phyloP scores from a whole-genome alignment of 1,140 invertebrate genomes.

The Zaprionus kolodkinae region DNA sequence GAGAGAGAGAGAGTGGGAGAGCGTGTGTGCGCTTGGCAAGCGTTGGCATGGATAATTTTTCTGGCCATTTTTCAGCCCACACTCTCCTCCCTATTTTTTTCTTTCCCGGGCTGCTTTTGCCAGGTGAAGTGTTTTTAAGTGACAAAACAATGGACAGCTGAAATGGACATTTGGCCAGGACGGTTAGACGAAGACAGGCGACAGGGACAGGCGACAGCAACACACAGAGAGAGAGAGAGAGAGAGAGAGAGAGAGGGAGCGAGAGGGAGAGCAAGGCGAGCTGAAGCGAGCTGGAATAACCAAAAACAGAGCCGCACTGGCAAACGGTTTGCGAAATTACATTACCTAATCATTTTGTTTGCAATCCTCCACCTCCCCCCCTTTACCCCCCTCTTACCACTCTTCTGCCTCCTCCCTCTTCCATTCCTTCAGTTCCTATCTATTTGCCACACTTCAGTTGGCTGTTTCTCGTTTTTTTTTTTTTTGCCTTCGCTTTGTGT shows the following conservation, averaged over 20 bases:
- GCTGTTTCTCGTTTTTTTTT: neutral
- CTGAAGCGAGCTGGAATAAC: conserved; percentile 5
- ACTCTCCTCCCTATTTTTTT: neutral
- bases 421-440: neutral
- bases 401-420: neutral
- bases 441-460: neutral
- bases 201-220: neutral
- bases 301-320: neutral
- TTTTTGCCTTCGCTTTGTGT: conserved; percentile 4
- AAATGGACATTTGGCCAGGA: conserved; percentile 38
- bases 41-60: conserved; percentile 50
- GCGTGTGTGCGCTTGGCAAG: neutral
- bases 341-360: conserved; percentile 46
- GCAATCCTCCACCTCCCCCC: neutral
- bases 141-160: conserved; percentile 68
- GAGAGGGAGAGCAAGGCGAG: too few species aligned
- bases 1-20: neutral
- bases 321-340: conserved; percentile 35
- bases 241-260: neutral
- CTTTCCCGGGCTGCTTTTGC: conserved; percentile 12
- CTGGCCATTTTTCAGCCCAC: conserved; percentile 2
- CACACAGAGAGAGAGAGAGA: neutral
- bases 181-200: conserved; percentile 3
- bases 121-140: conserved; percentile 55
- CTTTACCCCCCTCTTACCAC: neutral